Evolutionary conservation across 1,140 invertebrate genomes (phyloP), one percentile per base, ranked within the genome.

Genomic region (Ceratosolen solmsi): DNA sequence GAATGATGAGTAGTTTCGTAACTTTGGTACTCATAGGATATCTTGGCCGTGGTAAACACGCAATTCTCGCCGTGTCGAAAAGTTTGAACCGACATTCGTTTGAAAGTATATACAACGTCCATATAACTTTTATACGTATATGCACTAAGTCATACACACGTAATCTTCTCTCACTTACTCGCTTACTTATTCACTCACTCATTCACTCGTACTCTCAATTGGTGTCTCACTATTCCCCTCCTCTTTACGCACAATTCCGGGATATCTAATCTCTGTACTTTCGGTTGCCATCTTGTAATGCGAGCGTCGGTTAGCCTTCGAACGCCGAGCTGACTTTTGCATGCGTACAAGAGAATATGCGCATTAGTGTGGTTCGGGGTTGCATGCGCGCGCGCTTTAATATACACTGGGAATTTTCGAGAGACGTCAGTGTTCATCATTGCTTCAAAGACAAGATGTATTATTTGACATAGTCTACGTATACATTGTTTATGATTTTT

Each of bases 241-340:
- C 38, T 65, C 54, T 38, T 38, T 13, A 71, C 49, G 65, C 77
- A 71, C 38, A 54, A 79, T 54, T 79, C 65, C 46, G 22, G 72
- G 79, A 81, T 88, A 89, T 89, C 88, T 89, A 89, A 89, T 89
- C 88, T 88, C 60, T 56, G 72, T 60, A 85, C 84, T 87, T 86
- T 87, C 84, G 86, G 82, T 82, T 87, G 87, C 87, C 87, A 88
- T 88, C 84, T 88, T 88, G 87, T 86, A 87, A 87, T 76, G 77
- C 81, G 83, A 86, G 51, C 71, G 41, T 78, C 76, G 83, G 82
- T 79, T 81, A 83, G 68, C 60, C 77, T 68, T 77, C 58, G 56
- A 22, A 2, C 30, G 56, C 49, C 15, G 25, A 51, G 72, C 72
- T 17, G 72, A 54, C 49, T 74, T 46, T 63, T 49, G 74, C 41